Percentiles rank a stretch among this genome's conserved stretches.
Conservation (phyloP, 1,140 invertebrate genomes). For the Temnothorax longispinosus region DNA sequence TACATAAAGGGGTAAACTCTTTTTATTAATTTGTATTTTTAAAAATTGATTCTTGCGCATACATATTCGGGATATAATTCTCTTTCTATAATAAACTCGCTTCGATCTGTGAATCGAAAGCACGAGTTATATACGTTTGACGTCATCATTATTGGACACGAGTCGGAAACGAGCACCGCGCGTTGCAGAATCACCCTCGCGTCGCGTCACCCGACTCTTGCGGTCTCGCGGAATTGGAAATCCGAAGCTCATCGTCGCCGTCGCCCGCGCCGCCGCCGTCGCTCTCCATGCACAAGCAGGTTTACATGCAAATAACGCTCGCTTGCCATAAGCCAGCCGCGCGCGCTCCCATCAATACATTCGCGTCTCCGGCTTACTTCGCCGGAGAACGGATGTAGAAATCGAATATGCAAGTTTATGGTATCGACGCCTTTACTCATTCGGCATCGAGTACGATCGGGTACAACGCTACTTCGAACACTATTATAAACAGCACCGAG, state of each 20-base stretch:
- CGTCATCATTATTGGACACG: conserved; percentile 34
- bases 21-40: background rate
- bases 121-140: background rate
- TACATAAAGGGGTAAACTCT: background rate
- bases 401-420: conserved; percentile 47
- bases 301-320: conserved; percentile 73
- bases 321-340: conserved; percentile 66
- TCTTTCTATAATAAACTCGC: background rate
- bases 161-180: conserved; percentile 16
- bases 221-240: conserved; percentile 67
- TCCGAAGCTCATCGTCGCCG: conserved; percentile 51
- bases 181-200: conserved; percentile 23
- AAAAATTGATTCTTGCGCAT: background rate
- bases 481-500: background rate
- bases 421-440: background rate
- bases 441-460: background rate
- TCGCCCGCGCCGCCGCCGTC: background rate
- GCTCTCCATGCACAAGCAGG: conserved; percentile 64
- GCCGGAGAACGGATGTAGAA: background rate
- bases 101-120: conserved; percentile 28
- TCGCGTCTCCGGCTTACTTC: conserved; percentile 11
- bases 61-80: background rate
- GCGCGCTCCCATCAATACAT: conserved; percentile 41
- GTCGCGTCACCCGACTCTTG: conserved; percentile 33
- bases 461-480: background rate